phyloP scores from a whole-genome alignment of 1,140 invertebrate species.

The Rhyzopertha dominica region DNA sequence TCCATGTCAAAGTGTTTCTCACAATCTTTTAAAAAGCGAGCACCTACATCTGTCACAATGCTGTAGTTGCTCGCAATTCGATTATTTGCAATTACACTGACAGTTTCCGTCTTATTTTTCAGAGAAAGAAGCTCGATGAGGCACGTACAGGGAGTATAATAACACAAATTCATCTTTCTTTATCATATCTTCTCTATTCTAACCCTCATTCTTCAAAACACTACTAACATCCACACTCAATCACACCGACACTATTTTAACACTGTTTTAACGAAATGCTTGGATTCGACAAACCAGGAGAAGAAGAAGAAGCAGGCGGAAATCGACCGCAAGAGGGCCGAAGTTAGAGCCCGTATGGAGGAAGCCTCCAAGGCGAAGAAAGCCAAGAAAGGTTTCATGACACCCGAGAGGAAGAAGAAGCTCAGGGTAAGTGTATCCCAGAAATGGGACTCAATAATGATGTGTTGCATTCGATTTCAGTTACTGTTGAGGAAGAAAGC shows the following conservation, averaged over 20 bases:
- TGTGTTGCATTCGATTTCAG: conserved; percentile 45
- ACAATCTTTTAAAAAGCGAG: no score
- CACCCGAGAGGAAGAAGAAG: conserved; percentile 97
- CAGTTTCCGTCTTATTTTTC: no score
- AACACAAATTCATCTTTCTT: conserved; percentile 12
- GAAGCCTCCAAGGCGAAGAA: conserved; percentile 93
- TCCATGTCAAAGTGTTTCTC: no score
- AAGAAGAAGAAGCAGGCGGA: conserved; percentile 92
- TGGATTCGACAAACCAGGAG: conserved; percentile 54
- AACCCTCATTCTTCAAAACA: no score
- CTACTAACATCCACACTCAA: no score
- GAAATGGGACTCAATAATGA: not conserved
- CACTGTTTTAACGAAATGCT: no score
- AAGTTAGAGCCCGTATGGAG: conserved; percentile 93
- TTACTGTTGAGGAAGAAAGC: conserved; percentile 99
- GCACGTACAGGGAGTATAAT: conserved; percentile 47
- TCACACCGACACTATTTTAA: no score
- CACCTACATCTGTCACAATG: no score
- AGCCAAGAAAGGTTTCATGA: conserved; percentile 98
- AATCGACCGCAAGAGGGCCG: conserved; percentile 90
- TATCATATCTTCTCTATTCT: no score
- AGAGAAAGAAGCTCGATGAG: conserved; percentile 57
- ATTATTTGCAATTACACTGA: no score
- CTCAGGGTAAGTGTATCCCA: conserved; percentile 83
- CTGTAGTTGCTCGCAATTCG: no score